Conservation (phyloP, 2,113 vertebrate species). For the Lota lota region DNA sequence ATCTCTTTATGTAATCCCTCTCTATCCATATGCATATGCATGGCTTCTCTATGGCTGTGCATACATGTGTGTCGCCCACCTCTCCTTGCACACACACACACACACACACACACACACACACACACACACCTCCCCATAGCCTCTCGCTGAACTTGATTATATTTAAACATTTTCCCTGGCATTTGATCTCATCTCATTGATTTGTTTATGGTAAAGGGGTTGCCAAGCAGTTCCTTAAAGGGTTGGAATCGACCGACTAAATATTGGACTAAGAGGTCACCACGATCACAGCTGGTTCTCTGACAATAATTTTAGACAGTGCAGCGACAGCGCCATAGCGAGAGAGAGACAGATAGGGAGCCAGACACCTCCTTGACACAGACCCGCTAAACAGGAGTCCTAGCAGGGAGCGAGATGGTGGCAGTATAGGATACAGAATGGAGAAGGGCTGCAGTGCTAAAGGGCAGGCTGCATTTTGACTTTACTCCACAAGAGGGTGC, state of each 20-base stretch:
- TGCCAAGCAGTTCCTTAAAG: conserved; percentile 66
- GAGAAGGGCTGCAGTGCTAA: conserved; percentile 26
- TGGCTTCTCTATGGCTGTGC: conserved; percentile 65
- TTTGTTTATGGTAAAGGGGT: conserved; percentile 54
- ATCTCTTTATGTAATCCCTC: conserved; percentile 66
- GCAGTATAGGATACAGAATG: conserved; percentile 16
- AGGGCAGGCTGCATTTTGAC: conserved; percentile 38
- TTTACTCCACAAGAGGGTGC: conserved; percentile 93
- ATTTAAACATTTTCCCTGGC: conserved; percentile 65
- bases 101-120: too few species aligned
- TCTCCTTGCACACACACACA: conserved; percentile 29
- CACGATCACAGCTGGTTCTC: conserved; percentile 19
- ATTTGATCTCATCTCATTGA: conserved; percentile 71
- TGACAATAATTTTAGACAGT: neutral
- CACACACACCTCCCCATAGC: conserved; percentile 38
- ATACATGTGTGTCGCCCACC: conserved; percentile 63
- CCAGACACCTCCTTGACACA: conserved; percentile 36
- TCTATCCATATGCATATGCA: conserved; percentile 67
- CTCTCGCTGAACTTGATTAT: conserved; percentile 68
- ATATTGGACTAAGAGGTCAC: conserved; percentile 75
- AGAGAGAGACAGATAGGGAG: conserved; percentile 39
- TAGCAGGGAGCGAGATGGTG: conserved; percentile 43
- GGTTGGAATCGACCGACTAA: conserved; percentile 71
- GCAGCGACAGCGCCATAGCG: conserved; percentile 22
- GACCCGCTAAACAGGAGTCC: conserved; percentile 21